These are phyloP conservation scores for Nothura maculosa DNA, from an alignment of 2,797 vertebrate genomes.

Conservation along the genomic window DNA sequence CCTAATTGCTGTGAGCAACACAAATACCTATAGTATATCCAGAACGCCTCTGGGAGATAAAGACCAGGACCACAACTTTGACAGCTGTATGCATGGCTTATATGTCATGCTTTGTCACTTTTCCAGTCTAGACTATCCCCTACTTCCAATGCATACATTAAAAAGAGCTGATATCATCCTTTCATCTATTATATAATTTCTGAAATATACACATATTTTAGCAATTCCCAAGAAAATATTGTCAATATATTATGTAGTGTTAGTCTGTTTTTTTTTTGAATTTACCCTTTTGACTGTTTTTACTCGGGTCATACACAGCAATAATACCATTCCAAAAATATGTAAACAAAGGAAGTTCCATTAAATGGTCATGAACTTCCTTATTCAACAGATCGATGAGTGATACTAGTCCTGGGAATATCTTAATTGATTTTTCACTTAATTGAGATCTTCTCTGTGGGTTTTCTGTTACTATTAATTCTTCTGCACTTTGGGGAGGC, in stretches of 20 bases:
- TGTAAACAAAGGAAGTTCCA: background rate
- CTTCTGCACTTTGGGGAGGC: background rate
- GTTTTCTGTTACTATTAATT: background rate
- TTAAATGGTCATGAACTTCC: background rate
- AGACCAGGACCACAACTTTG: background rate
- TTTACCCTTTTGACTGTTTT: background rate
- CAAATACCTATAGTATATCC: background rate
- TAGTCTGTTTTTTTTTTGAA: background rate
- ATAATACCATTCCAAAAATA: background rate
- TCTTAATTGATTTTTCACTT: background rate
- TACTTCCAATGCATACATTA: background rate
- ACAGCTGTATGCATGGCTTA: background rate
- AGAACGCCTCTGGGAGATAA: background rate
- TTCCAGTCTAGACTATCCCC: background rate
- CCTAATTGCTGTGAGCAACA: too few species aligned
- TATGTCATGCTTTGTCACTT: background rate
- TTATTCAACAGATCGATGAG: background rate
- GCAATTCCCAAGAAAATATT: background rate
- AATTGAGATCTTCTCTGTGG: background rate
- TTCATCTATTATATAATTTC: background rate
- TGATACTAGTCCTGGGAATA: background rate
- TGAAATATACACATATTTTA: background rate
- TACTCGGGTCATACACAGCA: background rate
- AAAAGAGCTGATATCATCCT: background rate
- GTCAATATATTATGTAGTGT: background rate